These are phyloP conservation scores for Podocnemis expansa DNA, from an alignment of 2,113 vertebrate genomes.

Conservation along the genomic window DNA sequence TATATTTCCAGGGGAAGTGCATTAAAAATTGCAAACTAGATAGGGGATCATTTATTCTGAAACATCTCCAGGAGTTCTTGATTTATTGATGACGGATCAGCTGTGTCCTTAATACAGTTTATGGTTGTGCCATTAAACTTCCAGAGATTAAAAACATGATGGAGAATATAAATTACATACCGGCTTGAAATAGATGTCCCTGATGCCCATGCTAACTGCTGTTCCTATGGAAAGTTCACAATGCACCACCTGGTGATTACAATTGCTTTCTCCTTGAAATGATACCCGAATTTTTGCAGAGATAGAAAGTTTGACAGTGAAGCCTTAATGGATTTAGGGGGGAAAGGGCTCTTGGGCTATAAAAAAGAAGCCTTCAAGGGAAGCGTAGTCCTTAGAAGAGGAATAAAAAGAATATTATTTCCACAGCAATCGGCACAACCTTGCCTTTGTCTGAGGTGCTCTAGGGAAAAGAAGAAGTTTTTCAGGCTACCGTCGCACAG, in stretches of 20 bases:
- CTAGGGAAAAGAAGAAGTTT: not conserved
- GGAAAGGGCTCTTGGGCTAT: not conserved
- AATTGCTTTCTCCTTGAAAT: not conserved
- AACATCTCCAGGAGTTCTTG: not conserved
- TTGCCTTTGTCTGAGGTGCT: not conserved
- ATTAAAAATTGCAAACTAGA: not conserved
- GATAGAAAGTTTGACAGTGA: not conserved
- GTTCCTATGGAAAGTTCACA: not conserved
- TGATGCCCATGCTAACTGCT: not conserved
- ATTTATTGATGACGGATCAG: slow-evolving; percentile 28
- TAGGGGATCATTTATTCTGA: not conserved
- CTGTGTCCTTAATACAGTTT: slow-evolving; percentile 1
- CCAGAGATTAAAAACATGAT: slow-evolving; percentile 21
- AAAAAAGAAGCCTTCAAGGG: not conserved
- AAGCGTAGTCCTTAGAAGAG: rapidly evolving
- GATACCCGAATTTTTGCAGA: too few species aligned
- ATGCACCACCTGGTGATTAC: not conserved
- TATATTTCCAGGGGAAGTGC: not conserved
- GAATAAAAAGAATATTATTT: not conserved
- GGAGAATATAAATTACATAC: slow-evolving; percentile 8
- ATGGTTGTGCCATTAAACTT: not conserved
- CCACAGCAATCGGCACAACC: not conserved
- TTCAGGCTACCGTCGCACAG: not conserved
- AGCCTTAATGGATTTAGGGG: rapidly evolving
- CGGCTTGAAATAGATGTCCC: not conserved